Evolutionary conservation across 2,888 invertebrate species (phyloP).

Genomic region (Agonopterix alstromeriana): DNA sequence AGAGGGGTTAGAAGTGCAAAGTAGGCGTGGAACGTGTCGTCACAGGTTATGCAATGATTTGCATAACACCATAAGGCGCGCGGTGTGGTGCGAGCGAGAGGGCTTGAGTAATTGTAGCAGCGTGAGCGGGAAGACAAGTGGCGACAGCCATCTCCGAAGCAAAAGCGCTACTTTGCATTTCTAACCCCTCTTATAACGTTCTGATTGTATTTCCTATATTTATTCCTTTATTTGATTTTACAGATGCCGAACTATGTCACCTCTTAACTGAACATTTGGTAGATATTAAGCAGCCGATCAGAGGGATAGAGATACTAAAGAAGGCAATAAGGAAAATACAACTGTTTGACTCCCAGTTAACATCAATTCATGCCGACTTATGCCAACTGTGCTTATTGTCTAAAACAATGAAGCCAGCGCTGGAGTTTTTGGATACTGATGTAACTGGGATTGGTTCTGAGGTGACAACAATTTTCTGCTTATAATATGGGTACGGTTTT

Average conservation of each 20-base stretch:
- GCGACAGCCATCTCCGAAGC: too few species aligned
- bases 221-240: conserved; percentile 10
- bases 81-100: too few species aligned
- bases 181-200: too few species aligned
- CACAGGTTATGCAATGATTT: too few species aligned
- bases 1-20: too few species aligned
- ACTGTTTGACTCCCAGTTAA: conserved; percentile 91
- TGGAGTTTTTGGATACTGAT: conserved; percentile 92
- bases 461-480: conserved; percentile 50
- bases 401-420: conserved; percentile 93
- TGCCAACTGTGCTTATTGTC: conserved; percentile 94
- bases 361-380: conserved; percentile 95
- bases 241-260: conserved; percentile 95
- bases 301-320: conserved; percentile 88
- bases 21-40: too few species aligned
- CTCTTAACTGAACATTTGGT: conserved; percentile 86
- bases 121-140: too few species aligned
- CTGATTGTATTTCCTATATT: neutral
- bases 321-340: conserved; percentile 93
- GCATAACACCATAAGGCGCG: too few species aligned
- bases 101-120: too few species aligned
- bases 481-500: too few species aligned
- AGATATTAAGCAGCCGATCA: conserved; percentile 85
- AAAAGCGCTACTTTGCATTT: too few species aligned
- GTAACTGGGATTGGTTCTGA: conserved; percentile 94